Evolutionary conservation across 2,113 vertebrate species (phyloP).

Genomic region (Ophiodon elongatus): DNA sequence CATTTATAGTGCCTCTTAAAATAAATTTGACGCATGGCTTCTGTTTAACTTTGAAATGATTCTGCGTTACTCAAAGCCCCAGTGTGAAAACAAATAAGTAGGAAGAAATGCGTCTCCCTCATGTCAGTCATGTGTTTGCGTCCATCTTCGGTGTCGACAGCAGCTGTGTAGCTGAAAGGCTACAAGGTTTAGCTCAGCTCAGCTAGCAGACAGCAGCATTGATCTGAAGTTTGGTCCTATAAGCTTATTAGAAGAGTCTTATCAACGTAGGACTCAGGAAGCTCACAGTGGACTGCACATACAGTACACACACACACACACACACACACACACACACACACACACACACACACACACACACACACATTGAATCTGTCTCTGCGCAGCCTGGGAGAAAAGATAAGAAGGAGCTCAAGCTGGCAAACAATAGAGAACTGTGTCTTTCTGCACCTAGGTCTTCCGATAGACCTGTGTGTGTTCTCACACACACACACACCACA

Average conservation of each 20-base stretch:
- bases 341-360: conserved; percentile 2
- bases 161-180: neutral
- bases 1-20: neutral
- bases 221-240: conserved; percentile 58
- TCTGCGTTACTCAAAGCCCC: neutral
- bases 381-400: conserved; percentile 58
- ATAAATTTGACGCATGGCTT: neutral
- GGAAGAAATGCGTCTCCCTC: neutral
- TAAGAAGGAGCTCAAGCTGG: conserved; percentile 63
- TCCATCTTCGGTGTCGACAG: conserved; percentile 15
- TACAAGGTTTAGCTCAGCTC: conserved; percentile 22
- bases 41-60: neutral
- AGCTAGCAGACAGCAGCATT: conserved; percentile 44
- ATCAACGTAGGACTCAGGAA: conserved; percentile 54
- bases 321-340: conserved; percentile 11
- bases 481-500: neutral
- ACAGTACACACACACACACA: conserved; percentile 31
- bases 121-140: neutral
- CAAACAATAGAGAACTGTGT: conserved; percentile 59
- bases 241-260: conserved; percentile 57
- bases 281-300: conserved; percentile 25
- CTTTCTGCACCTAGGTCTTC: conserved; percentile 31
- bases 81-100: neutral
- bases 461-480: neutral
- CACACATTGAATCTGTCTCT: conserved; percentile 25